Base-by-base conservation (phyloP, 2,888 invertebrate genomes). In the Agrochola lychnidis region DNA sequence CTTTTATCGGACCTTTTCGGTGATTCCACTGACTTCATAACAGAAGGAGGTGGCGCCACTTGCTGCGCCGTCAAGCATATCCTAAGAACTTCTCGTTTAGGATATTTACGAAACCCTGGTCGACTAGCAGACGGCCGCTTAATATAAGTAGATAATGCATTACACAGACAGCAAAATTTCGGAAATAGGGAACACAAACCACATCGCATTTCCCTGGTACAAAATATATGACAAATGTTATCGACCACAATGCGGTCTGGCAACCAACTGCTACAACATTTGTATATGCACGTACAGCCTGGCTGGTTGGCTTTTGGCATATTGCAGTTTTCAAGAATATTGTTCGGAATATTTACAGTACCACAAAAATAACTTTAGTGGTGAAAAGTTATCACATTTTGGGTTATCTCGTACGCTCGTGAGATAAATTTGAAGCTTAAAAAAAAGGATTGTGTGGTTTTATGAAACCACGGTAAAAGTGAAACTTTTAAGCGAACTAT, bases 221-320 rank as follows among this genome's bases (percentile, higher is more conserved):
- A 83, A 79, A 83, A 82, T 79, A 82, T 79, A 79, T 83, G 69
- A 82, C 83, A 83, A 76, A 82, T 82, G 42, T 56, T 79, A 76
- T 83, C 79, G 83, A 76, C 79, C 72, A 82, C 68, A 73, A 67
- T 67, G 83, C 78, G 86, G 85, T 86, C 82, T 84, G 84, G 86
- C 82, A 82, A 59, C 79, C 84, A 73, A 76, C 66, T 82, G 75
- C 64, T 70, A 66, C 64, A 68, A 51, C 62, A 53, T 66, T 57
- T 82, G 70, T 61, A n/a, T 69, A 69, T 70, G 69, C 83, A 75
- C 61, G 62, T 51, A 57, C 73, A 62, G 10, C 48, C 30, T 57
- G 48, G n/a, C n/a, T 69, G 68, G 71, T 22, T 68, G 14, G 68
- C 40, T 69, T 69, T 48, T 66, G 56, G 51, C 69, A 78, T 78